phyloP scores from a whole-genome alignment of 2,797 vertebrate genomes.

The Gephyroberyx darwinii region DNA sequence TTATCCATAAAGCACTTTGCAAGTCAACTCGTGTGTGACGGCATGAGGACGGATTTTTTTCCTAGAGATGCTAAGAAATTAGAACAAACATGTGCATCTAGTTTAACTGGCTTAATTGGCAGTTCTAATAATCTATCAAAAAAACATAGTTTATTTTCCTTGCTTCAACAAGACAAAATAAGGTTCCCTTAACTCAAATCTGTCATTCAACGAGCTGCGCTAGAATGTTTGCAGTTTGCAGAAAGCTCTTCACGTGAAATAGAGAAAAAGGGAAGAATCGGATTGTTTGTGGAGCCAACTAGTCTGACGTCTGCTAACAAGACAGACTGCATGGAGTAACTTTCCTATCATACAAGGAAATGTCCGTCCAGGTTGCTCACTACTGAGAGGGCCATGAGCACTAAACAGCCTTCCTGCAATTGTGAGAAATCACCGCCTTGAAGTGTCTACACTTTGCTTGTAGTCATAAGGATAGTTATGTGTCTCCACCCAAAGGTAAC shows the following conservation, averaged over 20 bases:
- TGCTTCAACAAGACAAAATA: conserved; percentile 38
- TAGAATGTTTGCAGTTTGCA: conserved; percentile 41
- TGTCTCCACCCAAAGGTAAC: conserved; percentile 28
- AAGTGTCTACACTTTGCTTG: conserved; percentile 40
- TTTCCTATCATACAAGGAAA: conserved; percentile 63
- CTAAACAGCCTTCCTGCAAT: conserved; percentile 76
- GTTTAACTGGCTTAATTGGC: neutral
- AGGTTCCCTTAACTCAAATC: neutral
- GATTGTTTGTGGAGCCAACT: conserved; percentile 43
- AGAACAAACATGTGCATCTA: too few relatives aligned
- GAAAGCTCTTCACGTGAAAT: conserved; percentile 4
- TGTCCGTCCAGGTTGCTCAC: conserved; percentile 61
- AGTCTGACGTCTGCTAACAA: conserved; percentile 50
- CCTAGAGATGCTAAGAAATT: neutral
- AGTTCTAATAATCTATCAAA: neutral
- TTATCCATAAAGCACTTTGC: neutral
- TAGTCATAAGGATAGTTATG: conserved; percentile 34
- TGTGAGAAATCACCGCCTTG: conserved; percentile 72
- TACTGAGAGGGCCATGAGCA: conserved; percentile 52
- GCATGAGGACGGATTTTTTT: neutral
- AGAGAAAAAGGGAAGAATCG: conserved; percentile 30
- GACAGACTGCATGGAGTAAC: conserved; percentile 32
- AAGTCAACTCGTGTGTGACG: neutral
- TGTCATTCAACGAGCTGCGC: conserved; percentile 30
- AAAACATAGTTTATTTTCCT: conserved; percentile 3